Base-by-base conservation (phyloP, 2,797 vertebrate genomes). In the Orientallactaga sibirica region DNA sequence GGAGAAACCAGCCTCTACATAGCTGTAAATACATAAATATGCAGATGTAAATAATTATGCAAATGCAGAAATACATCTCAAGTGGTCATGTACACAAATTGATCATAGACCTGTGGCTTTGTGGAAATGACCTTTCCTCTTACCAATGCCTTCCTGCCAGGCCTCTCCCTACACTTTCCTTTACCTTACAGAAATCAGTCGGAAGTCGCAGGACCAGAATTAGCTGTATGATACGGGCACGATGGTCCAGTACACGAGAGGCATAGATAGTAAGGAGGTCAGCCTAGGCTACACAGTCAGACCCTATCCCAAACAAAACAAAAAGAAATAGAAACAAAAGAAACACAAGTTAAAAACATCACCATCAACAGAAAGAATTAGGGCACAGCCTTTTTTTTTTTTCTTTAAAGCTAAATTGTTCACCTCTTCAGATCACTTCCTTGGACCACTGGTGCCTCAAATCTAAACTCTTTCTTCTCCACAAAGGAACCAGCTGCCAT, bases 151-250 rank as follows among this genome's bases (percentile, higher is more conserved):
- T 2, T 12, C 25, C 20, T 61, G 33, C 27, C 3, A 58, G 64
- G 3, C 8, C 62, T 7, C 2, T 52, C 11, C 43, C 3, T 6
- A 37, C 25, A 24, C 41, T 87, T 84, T 14, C 83, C 74, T 95
- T 96, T 75, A 85, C 77, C 83, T 96, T 90, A 94, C 55, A 86
- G 81, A 94, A 92, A 96, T 92, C 94, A 55, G 75, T 88, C 66
- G 74, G n/a, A 61, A 78, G 81, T 86, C 91, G 96, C 97, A 95
- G 94, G 77, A 55, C n/a, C 95, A 80, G 90, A 94, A 76, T 93
- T 29, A 95, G 75, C 48, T 68, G 16, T 55, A 20, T 41, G 16
- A 74, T 2, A 10, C 16, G 27, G 68, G 20, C 9, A 1, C 5
- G 2, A 20, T 19, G 25, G 27, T 11, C 3, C 19, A 91, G 8